Base-by-base conservation (phyloP, 2,113 vertebrate species). In the Tyrannus savana region DNA sequence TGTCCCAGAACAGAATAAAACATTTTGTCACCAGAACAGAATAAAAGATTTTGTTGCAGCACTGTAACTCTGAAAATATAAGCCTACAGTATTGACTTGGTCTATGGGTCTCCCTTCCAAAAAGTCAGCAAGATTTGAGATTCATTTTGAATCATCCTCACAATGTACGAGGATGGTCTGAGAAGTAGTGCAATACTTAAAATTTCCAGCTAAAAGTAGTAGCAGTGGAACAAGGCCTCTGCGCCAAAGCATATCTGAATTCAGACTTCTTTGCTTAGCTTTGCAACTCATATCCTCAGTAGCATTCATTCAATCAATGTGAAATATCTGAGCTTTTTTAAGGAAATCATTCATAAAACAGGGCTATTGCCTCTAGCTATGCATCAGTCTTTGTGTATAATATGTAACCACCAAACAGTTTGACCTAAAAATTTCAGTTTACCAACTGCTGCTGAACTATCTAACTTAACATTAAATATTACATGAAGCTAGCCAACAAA, bases 321-420 rank as follows among this genome's bases (percentile, higher is more conserved):
- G 84, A 96, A 89, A 94, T 77, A 83, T 37, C 19, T 8, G 33
- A 83, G 46, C 33, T 88, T 66, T 96, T 86, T 86, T 58, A 73
- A 94, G 78, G 55, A 94, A 95, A 88, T 83, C 0, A 83, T 82
- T 93, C 31, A 84, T 79, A 63, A 58, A 94, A 64, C 23, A 85
- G 4, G 44, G 14, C 28, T 78, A 31, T 73, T 78, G 92, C 58
- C 4, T 46, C 72, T 31, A 75, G 78, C 46, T 76, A 35, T 80
- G 22, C 46, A 94, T 95, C 63, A 88, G 62, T 94, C 75, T 96
- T 21, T 87, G 50, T 77, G 3, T 59, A 31, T 25, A 68, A 1
- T 17, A 31, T 37, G 5, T 21, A 95, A 15, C 52, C 30, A 80
- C 47, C 21, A 69, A 72, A 46, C 0, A 71, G 17, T 86, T 90